A percentile compares a stretch with the other conserved stretches of the same genome.
Evolutionary conservation across 2,113 vertebrate species (phyloP).

Genomic region (Trichomycterus rosablanca): DNA sequence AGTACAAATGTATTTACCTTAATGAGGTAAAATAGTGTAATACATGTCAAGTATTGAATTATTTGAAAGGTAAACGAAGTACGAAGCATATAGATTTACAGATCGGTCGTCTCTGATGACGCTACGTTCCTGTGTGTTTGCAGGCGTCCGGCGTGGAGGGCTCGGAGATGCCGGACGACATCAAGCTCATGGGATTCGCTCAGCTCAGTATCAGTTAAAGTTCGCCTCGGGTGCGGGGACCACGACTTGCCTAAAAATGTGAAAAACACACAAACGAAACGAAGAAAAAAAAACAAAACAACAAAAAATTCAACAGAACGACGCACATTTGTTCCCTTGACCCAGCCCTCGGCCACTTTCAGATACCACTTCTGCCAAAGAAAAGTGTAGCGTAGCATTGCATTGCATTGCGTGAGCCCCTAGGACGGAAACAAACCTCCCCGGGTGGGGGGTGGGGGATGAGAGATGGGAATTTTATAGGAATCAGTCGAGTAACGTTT

Average conservation of each 20-base stretch:
- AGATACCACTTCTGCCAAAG: conserved; percentile 97
- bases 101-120: too few relatives aligned
- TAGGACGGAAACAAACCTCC: conserved; percentile 52
- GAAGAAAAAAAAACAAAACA: conserved; percentile 57
- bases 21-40: too few relatives aligned
- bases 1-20: too few relatives aligned
- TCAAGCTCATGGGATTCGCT: conserved; percentile 96
- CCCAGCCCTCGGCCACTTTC: conserved; percentile 73
- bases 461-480: conserved; percentile 43
- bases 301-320: conserved; percentile 56
- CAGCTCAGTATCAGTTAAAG: conserved; percentile 97
- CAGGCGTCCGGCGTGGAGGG: conserved; percentile 92
- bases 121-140: too few relatives aligned
- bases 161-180: conserved; percentile 90
- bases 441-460: conserved; percentile 35
- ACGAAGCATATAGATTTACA: too few relatives aligned
- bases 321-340: conserved; percentile 44
- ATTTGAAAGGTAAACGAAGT: too few relatives aligned
- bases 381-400: conserved; percentile 75
- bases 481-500: conserved; percentile 61
- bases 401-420: conserved; percentile 61
- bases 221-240: conserved; percentile 58
- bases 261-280: conserved; percentile 51
- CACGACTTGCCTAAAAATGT: conserved; percentile 72
- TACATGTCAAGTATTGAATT: too few relatives aligned